A percentile compares a stretch with the other conserved stretches of the same genome.
These are phyloP conservation scores for Picathartes gymnocephalus DNA, from an alignment of 2,113 vertebrate species.

Conservation along the genomic window DNA sequence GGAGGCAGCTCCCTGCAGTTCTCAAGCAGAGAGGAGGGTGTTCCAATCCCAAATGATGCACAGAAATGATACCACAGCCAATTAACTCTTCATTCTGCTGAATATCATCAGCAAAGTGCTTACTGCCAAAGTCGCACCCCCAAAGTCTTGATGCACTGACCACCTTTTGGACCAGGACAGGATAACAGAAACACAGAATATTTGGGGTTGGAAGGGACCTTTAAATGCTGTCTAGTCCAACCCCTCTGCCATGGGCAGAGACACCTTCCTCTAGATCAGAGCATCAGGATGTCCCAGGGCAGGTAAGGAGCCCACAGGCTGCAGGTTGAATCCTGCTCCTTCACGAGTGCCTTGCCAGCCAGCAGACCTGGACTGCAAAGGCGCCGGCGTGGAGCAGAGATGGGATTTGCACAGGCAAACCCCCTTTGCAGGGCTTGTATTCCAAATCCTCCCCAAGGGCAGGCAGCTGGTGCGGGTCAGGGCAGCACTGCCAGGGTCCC, in stretches of 20 bases:
- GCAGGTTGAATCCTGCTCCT: background rate
- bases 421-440: background rate
- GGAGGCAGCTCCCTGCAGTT: background rate
- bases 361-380: background rate
- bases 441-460: background rate
- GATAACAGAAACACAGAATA: background rate
- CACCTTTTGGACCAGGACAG: background rate
- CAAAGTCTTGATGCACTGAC: background rate
- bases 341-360: background rate
- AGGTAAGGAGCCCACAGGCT: background rate
- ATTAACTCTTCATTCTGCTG: background rate
- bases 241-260: background rate
- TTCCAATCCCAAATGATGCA: background rate
- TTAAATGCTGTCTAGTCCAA: background rate
- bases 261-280: background rate
- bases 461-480: background rate
- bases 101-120: background rate
- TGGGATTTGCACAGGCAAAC: background rate
- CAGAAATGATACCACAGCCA: background rate
- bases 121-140: background rate
- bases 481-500: accelerated
- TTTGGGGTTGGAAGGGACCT: background rate
- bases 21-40: background rate
- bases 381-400: background rate
- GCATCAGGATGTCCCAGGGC: background rate